phyloP scores from a whole-genome alignment of 2,113 vertebrate genomes.

The Mixornis gularis region DNA sequence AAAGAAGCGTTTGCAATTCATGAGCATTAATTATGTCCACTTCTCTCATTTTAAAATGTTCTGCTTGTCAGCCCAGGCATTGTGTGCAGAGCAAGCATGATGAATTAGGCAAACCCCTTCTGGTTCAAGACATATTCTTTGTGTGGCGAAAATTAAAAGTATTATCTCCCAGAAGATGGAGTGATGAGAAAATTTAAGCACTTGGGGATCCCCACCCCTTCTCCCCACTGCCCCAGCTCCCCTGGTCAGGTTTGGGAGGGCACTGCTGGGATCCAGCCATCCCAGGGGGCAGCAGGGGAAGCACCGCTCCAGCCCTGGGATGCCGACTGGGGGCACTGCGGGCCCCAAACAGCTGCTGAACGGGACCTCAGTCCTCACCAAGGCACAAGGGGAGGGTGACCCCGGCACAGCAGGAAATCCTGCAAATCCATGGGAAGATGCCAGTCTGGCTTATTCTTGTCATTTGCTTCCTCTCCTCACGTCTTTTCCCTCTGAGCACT shows the following conservation, averaged over 20 bases:
- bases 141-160: conserved; percentile 79
- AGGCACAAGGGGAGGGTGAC: neutral
- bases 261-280: neutral
- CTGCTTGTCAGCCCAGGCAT: conserved; percentile 76
- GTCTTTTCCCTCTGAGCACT: neutral
- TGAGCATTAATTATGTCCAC: conserved; percentile 88
- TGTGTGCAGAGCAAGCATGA: conserved; percentile 78
- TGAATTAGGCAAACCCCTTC: conserved; percentile 91
- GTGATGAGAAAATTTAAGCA: neutral
- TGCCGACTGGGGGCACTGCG: neutral
- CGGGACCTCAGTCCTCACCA: fast-evolving
- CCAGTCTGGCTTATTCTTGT: neutral
- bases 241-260: neutral
- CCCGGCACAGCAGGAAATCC: neutral
- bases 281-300: neutral
- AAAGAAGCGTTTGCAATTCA: conserved; percentile 93
- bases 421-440: neutral
- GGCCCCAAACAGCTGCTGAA: neutral
- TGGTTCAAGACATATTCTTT: conserved; percentile 79
- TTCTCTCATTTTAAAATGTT: conserved; percentile 75
- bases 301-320: neutral
- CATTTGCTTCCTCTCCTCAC: neutral
- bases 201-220: neutral
- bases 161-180: conserved; percentile 75
- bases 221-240: neutral